Base-by-base conservation (phyloP, 2,888 invertebrate genomes). In the Eristalinus sepulchralis region DNA sequence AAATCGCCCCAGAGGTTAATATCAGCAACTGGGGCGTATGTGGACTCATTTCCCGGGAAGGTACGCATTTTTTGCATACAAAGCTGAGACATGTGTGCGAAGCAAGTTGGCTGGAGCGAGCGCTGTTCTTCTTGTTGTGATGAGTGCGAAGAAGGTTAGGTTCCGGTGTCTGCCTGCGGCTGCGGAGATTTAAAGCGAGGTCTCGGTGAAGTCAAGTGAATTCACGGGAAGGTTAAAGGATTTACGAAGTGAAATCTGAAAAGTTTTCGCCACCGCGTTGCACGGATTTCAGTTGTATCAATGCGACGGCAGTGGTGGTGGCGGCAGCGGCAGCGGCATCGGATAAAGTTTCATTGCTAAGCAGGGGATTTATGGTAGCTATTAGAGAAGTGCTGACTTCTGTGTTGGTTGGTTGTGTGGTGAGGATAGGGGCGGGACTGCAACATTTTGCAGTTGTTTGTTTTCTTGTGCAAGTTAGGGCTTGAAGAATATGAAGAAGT, bases 1-100 rank as follows among this genome's bases (percentile, higher is more conserved):
- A 83, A 83, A 86, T 86, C 83, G 83, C 71, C 86, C 78, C 60
- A 66, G 83, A 79, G 86, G 86, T 83, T 86, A 79, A 83, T 86
- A 79, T 75, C 83, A 86, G 83, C 79, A 71, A 83, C 86, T 83
- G 75, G 71, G 83, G 82, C 78, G 83, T 82, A 86, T 81, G 81
- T 70, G 77, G 31, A 77, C 77, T 62, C 70, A 83, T 79, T 76
- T 86, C 82, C 78, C 66, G 20, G 20, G 2, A 34, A 20, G 22
- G 34, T 11, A 59, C 70, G 63, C 63, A 53, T 55, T 72, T 27
- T 85, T 81, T 77, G 81, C 63, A 81, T 72, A 72, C 72, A 68
- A 81, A 81, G 70, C 72, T 27, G 77, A 67, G 57, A 47, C 57
- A 27, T 57, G 57, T 57, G 57, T 11, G 57, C 24, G 57, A 24